Conservation (phyloP, 92 coral and sea anemone species). For the Phenganax stokvisi region DNA sequence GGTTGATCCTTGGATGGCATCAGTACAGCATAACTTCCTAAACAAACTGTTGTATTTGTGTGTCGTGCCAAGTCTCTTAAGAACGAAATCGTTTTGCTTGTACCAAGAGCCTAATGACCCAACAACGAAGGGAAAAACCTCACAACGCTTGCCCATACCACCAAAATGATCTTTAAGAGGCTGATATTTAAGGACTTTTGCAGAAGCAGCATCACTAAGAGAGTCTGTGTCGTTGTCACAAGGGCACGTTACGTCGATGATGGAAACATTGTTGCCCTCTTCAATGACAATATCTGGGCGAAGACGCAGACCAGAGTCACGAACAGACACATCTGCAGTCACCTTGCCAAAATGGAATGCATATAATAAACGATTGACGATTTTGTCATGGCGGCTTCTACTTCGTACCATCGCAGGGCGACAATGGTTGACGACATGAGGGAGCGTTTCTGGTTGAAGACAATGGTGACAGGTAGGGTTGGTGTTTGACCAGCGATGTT, state of each 20-base stretch:
- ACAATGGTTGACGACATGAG: constrained; percentile 9
- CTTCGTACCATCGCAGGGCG: constrained; percentile 15
- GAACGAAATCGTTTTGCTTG: constrained; percentile 18
- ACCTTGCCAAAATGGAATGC: constrained; percentile 16
- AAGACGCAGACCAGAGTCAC: neutral
- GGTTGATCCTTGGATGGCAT: constrained; percentile 37
- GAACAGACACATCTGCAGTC: neutral
- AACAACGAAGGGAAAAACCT: constrained; percentile 22
- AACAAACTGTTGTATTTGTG: too few species aligned
- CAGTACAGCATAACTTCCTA: constrained; percentile 30
- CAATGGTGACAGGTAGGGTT: neutral
- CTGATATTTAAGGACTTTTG: constrained; percentile 29
- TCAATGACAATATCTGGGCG: constrained; percentile 10
- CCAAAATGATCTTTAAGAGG: constrained; percentile 26
- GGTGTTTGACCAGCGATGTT: too few species aligned
- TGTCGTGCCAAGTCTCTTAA: neutral
- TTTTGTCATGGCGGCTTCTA: constrained; percentile 7
- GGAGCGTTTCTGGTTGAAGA: neutral
- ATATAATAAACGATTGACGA: constrained; percentile 13
- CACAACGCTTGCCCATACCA: constrained; percentile 4
- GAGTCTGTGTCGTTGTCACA: constrained; percentile 19
- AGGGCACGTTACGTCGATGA: constrained; percentile 7
- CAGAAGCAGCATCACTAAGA: constrained; percentile 22
- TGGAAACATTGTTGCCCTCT: constrained; percentile 15
- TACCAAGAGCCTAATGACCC: constrained; percentile 40